Base-by-base conservation (phyloP, 2,888 invertebrate genomes). In the Eupithecia pulchellata region DNA sequence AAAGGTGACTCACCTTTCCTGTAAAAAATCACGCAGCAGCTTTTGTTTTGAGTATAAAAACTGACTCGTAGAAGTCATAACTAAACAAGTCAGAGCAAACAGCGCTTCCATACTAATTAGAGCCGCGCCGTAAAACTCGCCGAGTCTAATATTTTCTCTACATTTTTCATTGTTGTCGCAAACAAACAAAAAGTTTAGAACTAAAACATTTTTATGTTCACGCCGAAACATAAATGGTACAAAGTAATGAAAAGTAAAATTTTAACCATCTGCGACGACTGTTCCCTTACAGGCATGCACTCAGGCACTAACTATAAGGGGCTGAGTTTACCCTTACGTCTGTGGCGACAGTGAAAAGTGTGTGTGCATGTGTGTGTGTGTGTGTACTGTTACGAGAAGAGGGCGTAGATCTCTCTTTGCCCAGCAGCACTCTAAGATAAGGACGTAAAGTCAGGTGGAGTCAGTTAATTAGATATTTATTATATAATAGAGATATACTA, bases 211-310 rank as follows among this genome's bases (percentile, higher is more conserved):
- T 73, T 73, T 73, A 75, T 64, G 66, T 75, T 70, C 63, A 34
- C 68, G 60, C 63, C 68, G 68, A 68, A 68, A 77, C 71, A 73
- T 73, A 77, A 77, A 77, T 65, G 69, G 55, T 69, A 66, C 73
- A 60, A 75, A 78, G 76, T 74, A 71, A 73, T 71, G 63, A 73
- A 77, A 75, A 75, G 77, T 77, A 73, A 75, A 79, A 75, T 75
- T 77, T 76, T 67, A 73, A 70, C 74, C 78, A 73, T 78, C 77
- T 73, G 75, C 64, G 69, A 30, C 65, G 69, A 32, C 71, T 32
- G 32, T 17, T 11, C 25, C 25, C 25, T 27, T 14, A 5, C 68
- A 62, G 68, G 60, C 42, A 9, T 20, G 68, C 11, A 68, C 4
- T 34, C 29, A 62, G 61, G 62, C 13, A 29, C 47, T 47, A 1